Base-by-base conservation (phyloP, 1,140 invertebrate species). In the Drosophila tropicalis region DNA sequence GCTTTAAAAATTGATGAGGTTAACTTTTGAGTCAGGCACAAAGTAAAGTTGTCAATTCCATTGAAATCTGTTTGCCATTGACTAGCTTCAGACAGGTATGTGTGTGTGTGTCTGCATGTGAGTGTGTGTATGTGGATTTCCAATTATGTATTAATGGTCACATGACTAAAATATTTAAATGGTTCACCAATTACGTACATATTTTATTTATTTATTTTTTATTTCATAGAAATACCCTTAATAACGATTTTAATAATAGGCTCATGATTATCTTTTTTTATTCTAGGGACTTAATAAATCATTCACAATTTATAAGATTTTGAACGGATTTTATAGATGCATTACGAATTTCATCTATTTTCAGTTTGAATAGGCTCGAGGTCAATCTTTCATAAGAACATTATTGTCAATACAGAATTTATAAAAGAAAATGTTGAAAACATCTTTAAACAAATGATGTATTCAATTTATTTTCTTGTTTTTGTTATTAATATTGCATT, bases 1-100 rank as follows among this genome's bases (percentile, higher is more conserved):
- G 60, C 69, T 75, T 87, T 76, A 79, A 82, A 87, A 70, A 79
- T 86, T 19, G 12, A 86, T 70, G 67, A 70, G 57, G 41, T 55
- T 34, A 61, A 73, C 17, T 25, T 25, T 22, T 19, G 25, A 60
- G 34, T 51, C 17, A 19, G 44, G 17, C 44, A 51, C 44, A 40
- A 39, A 62, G 19, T 44, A 39, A 36, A 58, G 56, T 58, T 58
- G 56, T 58, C 56, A 58, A 36, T 73, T 70, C 55, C 34, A 58
- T 58, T 19, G 19, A 71, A 74, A 39, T 67, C 51, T 51, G 17
- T 44, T 51, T 51, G 40, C 17, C 12, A 51, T 51, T 61, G 61
- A 32, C 60, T 57, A 62, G 63, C 74, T 75, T 44, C 36, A 61
- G 66, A 22, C 39, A 34, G 40, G 32, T 57, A 15, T 57, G 34